Conservation (phyloP, 2,888 invertebrate genomes). For the Caenorhabditis sp. region DNA sequence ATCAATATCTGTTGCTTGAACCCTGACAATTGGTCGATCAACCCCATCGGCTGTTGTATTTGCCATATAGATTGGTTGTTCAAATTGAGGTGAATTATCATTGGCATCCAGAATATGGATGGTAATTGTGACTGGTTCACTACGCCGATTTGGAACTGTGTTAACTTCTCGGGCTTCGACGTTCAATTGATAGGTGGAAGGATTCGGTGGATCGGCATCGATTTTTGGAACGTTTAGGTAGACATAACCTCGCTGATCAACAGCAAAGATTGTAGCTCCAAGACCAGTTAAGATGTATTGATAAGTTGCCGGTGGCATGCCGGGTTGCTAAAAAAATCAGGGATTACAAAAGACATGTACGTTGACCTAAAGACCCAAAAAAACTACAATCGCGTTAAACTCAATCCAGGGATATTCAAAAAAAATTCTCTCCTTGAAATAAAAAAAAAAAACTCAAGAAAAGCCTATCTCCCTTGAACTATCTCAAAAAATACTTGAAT, state of each 20-base stretch:
- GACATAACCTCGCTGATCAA: constrained; percentile 69
- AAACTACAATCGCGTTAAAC: too few relatives aligned
- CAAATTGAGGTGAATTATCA: constrained; percentile 65
- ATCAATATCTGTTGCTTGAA: constrained; percentile 60
- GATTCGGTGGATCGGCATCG: constrained; percentile 68
- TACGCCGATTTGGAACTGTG: constrained; percentile 65
- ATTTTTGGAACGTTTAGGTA: constrained; percentile 68
- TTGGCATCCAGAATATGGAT: constrained; percentile 69
- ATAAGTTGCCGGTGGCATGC: constrained; percentile 71
- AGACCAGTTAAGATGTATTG: constrained; percentile 70
- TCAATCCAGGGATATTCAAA: too few relatives aligned
- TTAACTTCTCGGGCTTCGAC: constrained; percentile 70
- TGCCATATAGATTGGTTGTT: constrained; percentile 63
- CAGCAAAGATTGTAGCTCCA: constrained; percentile 70
- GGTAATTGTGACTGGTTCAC: constrained; percentile 66
- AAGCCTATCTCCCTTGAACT: too few relatives aligned
- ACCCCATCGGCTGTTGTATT: constrained; percentile 60
- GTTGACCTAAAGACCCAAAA: too few relatives aligned
- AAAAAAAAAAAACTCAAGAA: too few relatives aligned
- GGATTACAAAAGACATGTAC: too few relatives aligned
- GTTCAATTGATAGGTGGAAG: constrained; percentile 66
- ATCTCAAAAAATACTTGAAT: too few relatives aligned
- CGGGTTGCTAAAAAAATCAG: constrained; percentile 68
- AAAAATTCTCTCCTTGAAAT: too few relatives aligned
- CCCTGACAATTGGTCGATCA: constrained; percentile 49